Evolutionary conservation across 2,113 vertebrate species (phyloP).

Genomic region (Saguinus midas): DNA sequence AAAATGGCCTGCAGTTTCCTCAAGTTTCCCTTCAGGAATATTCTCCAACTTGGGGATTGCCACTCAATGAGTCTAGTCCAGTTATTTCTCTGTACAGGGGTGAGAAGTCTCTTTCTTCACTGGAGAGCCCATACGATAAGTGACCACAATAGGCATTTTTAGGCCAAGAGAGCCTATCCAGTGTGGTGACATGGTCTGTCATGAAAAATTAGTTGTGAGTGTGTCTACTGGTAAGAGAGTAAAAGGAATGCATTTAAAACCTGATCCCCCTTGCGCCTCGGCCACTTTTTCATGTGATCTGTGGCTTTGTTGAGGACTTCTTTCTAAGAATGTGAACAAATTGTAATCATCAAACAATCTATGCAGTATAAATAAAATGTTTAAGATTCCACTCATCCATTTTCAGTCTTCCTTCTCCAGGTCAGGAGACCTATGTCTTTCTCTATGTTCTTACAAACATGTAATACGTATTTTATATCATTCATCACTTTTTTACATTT

Average conservation of each 20-base stretch:
- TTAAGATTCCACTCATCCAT: not conserved
- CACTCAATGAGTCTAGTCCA: rapidly evolving
- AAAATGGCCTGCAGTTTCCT: not conserved
- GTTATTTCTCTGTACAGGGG: not conserved
- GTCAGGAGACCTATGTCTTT: not conserved
- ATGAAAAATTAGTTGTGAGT: not conserved
- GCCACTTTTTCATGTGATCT: not conserved
- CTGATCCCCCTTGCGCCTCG: not conserved
- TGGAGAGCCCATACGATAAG: no score
- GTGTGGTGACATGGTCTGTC: not conserved
- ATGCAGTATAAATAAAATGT: not conserved
- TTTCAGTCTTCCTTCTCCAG: not conserved
- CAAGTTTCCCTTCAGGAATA: not conserved
- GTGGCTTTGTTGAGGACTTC: not conserved
- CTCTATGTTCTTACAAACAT: not conserved
- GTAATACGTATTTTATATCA: not conserved
- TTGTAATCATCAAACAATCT: not conserved
- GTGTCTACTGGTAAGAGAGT: not conserved
- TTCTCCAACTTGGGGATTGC: not conserved
- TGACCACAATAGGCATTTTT: not conserved
- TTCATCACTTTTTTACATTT: not conserved
- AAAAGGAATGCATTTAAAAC: not conserved
- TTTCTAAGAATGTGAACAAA: not conserved
- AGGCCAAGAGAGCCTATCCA: no score
- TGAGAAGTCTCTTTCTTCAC: not conserved